Percentiles rank a stretch among this genome's conserved stretches.
These are phyloP conservation scores for Pseudomyrmex concolor DNA, from an alignment of 1,140 invertebrate species.

Conservation along the genomic window DNA sequence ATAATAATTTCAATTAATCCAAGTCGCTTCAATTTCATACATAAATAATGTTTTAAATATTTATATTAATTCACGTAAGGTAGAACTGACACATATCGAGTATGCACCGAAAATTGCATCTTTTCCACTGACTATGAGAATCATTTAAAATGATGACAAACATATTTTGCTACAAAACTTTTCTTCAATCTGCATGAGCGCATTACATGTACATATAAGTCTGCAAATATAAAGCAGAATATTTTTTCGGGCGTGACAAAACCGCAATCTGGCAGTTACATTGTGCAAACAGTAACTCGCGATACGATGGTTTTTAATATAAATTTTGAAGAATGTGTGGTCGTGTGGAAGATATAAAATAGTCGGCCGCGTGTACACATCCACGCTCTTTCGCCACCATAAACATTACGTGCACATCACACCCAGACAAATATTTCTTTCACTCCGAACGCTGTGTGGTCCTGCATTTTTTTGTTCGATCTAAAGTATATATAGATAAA, in stretches of 20 bases:
- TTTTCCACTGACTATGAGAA: no score
- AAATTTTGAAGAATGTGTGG: conserved; percentile 57
- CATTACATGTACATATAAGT: no score
- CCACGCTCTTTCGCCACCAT: conserved; percentile 40
- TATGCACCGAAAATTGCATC: no score
- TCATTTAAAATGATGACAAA: no score
- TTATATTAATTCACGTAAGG: no score
- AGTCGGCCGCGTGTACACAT: conserved; percentile 45
- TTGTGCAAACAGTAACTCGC: conserved; percentile 48
- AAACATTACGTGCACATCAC: conserved; percentile 51
- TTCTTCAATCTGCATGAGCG: not conserved
- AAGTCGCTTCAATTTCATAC: no score
- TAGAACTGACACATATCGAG: no score
- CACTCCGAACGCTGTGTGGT: conserved; percentile 39
- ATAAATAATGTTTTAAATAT: no score
- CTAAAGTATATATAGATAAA: conserved; percentile 70
- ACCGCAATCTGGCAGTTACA: conserved; percentile 52
- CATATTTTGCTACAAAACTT: not conserved
- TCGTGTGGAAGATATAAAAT: conserved; percentile 48
- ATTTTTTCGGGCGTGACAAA: conserved; percentile 29
- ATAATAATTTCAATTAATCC: no score
- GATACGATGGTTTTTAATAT: conserved; percentile 61
- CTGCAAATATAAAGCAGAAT: conserved; percentile 9
- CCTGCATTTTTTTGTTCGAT: conserved; percentile 53
- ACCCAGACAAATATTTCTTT: conserved; percentile 59